Base-by-base conservation (phyloP, 2,113 vertebrate species). In the Prunella himalayana region DNA sequence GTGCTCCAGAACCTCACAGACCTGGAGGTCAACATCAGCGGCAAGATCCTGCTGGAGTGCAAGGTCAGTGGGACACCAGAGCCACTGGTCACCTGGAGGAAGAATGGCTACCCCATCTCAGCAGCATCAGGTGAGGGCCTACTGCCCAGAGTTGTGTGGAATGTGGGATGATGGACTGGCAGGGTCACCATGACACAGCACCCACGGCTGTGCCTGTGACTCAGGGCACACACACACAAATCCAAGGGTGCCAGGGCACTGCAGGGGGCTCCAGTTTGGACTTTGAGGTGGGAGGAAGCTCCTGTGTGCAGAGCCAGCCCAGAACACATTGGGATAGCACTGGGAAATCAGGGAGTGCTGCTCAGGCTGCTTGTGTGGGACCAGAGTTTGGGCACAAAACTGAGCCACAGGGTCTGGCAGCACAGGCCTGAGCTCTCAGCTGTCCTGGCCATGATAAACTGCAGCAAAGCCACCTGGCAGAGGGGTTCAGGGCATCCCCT, bases 1-100 rank as follows among this genome's bases (percentile, higher is more conserved):
- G 95, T 99, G 68, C 97, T 97, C 60, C 98, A 99, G 66, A 99
- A 99, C 92, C 98, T 99, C 56, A 99, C 98, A 0, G 97, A 98
- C 85, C 97, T 98, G 95, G 98, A 98, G 30, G 98, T 99, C 56
- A 99, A 99, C 97, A 98, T 98, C 94, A 99, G 99, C 7, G 99
- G 98, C 93, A 99, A 98, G 59, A 97, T 99, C 84, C 88, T 92
- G 15, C 97, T 99, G 91, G 79, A 96, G 53, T 99, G 99, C 88
- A 94, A 83, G 8, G 99, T 98, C 33, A 78, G 69, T 2, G 99
- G 99, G 21, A 98, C 97, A 1, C 99, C 99, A 15, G 72, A 56
- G 17, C 99, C 99, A 0, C 41, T 53, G 54, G 96, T 99, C 76
- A 94, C 68, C 1, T 99, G 99, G 99, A 97, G 97, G 95, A 99